These are phyloP conservation scores for Lamellibrachia satsuma DNA, from an alignment of 2,888 invertebrate genomes.

Conservation along the genomic window DNA sequence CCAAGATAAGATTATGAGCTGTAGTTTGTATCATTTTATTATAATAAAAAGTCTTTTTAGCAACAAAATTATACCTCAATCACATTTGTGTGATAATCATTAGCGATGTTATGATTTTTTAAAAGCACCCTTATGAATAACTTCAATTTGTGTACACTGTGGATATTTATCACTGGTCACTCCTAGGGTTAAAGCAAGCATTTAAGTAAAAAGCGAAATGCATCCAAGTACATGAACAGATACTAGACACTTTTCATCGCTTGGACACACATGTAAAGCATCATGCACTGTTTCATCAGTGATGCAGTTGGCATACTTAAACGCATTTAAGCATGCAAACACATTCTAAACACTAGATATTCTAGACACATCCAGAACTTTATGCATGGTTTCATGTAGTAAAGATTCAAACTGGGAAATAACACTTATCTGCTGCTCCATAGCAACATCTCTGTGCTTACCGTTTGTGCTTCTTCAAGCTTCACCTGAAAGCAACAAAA, in stretches of 20 bases:
- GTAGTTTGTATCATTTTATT: too few species aligned
- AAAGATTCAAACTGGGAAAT: neutral
- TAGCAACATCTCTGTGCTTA: neutral
- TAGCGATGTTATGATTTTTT: too few species aligned
- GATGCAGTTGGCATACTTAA: neutral
- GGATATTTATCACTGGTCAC: too few species aligned
- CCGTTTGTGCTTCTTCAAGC: neutral
- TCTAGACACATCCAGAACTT: neutral
- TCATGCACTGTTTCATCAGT: constrained; percentile 3
- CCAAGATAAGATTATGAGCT: too few species aligned
- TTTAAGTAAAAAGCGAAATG: neutral
- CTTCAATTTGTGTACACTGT: too few species aligned
- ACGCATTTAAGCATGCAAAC: neutral
- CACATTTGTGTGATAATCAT: too few species aligned
- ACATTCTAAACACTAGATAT: neutral
- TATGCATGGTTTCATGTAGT: neutral
- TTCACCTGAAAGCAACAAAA: neutral
- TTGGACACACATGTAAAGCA: neutral
- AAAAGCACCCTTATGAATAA: too few species aligned
- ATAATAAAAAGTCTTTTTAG: too few species aligned
- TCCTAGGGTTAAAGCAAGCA: too few species aligned
- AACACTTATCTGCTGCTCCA: neutral
- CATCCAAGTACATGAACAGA: neutral
- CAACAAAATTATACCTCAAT: too few species aligned
- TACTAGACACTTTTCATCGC: neutral